Evolutionary conservation across 2,113 vertebrate species (phyloP).

Genomic region (Otus sunia): DNA sequence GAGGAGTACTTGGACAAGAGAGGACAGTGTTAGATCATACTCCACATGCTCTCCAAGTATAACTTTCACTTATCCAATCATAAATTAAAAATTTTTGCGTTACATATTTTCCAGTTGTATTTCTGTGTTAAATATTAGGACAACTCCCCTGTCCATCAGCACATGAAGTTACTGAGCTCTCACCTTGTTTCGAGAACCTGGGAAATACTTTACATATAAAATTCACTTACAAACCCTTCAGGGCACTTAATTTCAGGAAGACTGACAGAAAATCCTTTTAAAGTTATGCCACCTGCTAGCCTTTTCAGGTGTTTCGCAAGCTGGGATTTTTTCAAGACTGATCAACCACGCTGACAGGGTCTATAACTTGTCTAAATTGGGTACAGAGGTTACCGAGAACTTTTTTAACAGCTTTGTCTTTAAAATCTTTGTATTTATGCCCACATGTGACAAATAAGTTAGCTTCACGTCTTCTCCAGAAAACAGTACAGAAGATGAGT

Average conservation of each 20-base stretch:
- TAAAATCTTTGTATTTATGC: neutral
- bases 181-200: neutral
- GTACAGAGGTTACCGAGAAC: neutral
- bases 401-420: neutral
- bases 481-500: neutral
- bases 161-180: neutral
- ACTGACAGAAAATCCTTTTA: constrained; percentile 18
- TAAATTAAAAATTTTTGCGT: neutral
- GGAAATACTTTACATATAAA: neutral
- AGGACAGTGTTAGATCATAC: neutral
- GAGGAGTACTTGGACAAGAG: neutral
- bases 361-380: neutral
- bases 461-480: neutral
- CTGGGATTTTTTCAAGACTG: constrained; percentile 1
- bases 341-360: neutral
- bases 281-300: neutral
- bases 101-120: neutral
- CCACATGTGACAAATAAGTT: neutral
- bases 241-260: constrained; percentile 28
- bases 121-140: neutral
- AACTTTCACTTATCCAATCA: neutral
- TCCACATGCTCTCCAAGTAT: neutral
- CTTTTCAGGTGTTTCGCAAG: constrained; percentile 16
- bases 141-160: constrained; percentile 8
- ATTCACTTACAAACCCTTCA: constrained; percentile 17